Base-by-base conservation (phyloP, 2,888 invertebrate genomes). In the Siphonodentalium dalli region DNA sequence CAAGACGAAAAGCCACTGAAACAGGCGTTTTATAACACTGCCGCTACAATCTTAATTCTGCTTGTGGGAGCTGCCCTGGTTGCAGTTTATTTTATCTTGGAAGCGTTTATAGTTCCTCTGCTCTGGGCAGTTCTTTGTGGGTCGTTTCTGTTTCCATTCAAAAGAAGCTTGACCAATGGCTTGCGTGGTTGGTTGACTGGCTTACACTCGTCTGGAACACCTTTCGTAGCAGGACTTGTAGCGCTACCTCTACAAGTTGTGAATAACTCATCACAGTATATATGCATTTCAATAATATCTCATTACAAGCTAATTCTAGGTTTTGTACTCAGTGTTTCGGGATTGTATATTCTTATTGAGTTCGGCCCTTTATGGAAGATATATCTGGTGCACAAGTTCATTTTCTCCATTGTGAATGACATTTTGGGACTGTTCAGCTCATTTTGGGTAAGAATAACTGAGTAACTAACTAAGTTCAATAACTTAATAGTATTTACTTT, bases 111-210 rank as follows among this genome's bases (percentile, higher is more conserved):
- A 29, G 90, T 92, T 66, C 96, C 98, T 0, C 82, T 99, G 47
- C 86, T 97, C 67, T 99, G 98, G 98, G 96, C 98, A 0, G 85
- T 95, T 51, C 84, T 99, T 28, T 92, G 95, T 72, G 99, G 99
- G n/a, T 94, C 96, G 0, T 90, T 96, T 33, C 85, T 98, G n/a
- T 93, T 95, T 81, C 98, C 98, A 0, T 90, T 95, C 75, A 98
- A 98, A 81, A 87, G 89, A 58, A 88, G 87, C 50, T 81, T 96
- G 38, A 88, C 93, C 0, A 87, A 88, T 55, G 84, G 87, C 57
- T 85, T 93, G 21, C 88, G 90, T 68, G 86, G 87, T 63, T 94
- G 94, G 93, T 89, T 81, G 46, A 65, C 65, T 62, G 71, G 73
- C 6, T 46, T 80, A 18, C 59, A 68, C 20, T 47, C 52, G 0